Base-by-base conservation (phyloP, 2,113 vertebrate genomes). In the Dryoscopus gambensis region DNA sequence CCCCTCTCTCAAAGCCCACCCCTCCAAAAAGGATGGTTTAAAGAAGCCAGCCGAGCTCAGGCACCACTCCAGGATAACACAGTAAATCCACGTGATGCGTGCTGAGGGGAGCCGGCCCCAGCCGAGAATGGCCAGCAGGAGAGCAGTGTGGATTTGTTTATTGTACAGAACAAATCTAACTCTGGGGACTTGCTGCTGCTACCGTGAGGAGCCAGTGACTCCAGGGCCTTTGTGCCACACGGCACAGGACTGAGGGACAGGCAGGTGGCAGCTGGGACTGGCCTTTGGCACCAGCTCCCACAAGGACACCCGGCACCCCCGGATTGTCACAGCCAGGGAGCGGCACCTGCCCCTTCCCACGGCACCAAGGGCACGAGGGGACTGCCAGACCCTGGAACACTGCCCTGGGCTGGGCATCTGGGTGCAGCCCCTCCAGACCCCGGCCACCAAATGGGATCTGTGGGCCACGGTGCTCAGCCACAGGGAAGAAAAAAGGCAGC, bases 161-260 rank as follows among this genome's bases (percentile, higher is more conserved):
- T 55, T 13, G 53, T 15, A 69, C 4, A 10, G 76, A 92, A 44
- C 88, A 82, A 70, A 90, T 49, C 53, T 15, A 30, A 53, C 65
- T 10, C 0, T 3, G 30, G 84, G 79, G 83, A 79, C 21, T 7
- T 2, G 4, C 56, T 27, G 37, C 40, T 3, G 18, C 56, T 42
- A 49, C 44, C 1, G 0, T 0, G 0, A 71, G 86, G 35, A 49
- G 56, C 4, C 0, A 5, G 39, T 2, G 1, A 30, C 85, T 65
- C n/a, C 1, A 3, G 27, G 62, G 30, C 33, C 18, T 53, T 28
- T 37, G 37, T 46, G 33, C 46, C 10, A 0, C 39, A 25, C 2
- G 2, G 27, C 0, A 0, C 47, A 37, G 46, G n/a, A 53, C 69
- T 0, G 0, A n/a, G 52, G 78, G 4, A 3, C 2, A 7, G 46